A percentile compares a stretch with the other conserved stretches of the same genome.
phyloP scores from a whole-genome alignment of 2,113 vertebrate genomes.

The Camelus dromedarius region DNA sequence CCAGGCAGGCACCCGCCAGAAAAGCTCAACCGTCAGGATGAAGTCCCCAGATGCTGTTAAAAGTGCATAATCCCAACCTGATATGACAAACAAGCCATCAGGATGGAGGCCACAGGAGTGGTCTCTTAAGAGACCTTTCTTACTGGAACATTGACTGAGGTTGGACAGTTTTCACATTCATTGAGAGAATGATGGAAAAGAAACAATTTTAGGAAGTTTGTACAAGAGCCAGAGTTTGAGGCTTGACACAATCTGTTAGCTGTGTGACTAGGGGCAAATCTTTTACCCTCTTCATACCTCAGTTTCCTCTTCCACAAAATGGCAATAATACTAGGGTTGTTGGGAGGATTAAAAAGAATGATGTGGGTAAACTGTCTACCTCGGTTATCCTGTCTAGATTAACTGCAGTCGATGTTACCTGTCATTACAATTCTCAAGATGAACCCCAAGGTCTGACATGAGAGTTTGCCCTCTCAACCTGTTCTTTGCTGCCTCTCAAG shows the following conservation, averaged over 20 bases:
- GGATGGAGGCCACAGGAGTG: too few species aligned
- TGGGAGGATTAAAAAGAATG: neutral
- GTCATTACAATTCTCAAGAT: neutral
- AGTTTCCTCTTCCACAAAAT: neutral
- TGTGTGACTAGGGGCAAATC: neutral
- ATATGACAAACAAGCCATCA: neutral
- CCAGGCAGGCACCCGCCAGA: neutral
- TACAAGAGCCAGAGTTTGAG: neutral
- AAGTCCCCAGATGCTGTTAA: neutral
- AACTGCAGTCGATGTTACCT: neutral
- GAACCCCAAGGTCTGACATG: neutral
- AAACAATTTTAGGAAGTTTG: neutral
- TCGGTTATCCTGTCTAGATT: neutral
- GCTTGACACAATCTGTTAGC: neutral
- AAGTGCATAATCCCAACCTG: neutral
- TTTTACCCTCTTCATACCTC: neutral
- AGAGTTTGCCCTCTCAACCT: neutral
- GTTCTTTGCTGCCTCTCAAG: neutral
- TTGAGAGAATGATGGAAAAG: neutral
- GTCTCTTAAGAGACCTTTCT: neutral
- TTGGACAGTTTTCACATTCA: neutral
- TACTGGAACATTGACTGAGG: neutral
- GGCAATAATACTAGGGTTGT: neutral
- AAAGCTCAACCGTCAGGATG: neutral
- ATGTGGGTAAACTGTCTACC: neutral